Conservation (phyloP, 2,888 invertebrate species). For the Scaptomyza reducta region DNA sequence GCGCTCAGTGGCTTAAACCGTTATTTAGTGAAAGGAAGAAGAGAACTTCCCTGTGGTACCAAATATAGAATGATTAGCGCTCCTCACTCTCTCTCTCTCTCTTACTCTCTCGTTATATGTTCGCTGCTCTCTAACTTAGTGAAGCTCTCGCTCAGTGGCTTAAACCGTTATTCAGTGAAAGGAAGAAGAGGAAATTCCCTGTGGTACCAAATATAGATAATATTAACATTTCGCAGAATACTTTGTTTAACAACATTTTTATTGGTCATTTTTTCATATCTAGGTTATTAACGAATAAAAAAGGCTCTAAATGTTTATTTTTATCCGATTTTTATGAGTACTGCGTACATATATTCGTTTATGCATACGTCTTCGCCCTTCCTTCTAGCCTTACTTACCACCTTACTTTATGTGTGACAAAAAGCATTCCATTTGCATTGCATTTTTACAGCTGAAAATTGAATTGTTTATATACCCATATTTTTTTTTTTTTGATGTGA, state of each 20-base stretch:
- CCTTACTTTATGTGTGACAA: background rate
- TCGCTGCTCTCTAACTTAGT: too few species aligned
- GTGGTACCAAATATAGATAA: background rate
- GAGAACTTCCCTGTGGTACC: background rate
- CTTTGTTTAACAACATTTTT: background rate
- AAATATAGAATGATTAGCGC: background rate
- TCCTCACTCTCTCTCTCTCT: too few species aligned
- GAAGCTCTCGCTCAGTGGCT: background rate
- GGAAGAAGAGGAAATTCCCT: background rate
- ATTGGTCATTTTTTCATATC: background rate
- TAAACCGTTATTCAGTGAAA: constrained; percentile 1
- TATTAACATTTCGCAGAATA: background rate
- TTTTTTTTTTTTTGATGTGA: too few species aligned
- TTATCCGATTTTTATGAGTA: constrained; percentile 1
- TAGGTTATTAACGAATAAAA: background rate
- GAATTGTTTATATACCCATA: constrained; percentile 46
- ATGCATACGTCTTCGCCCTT: too few species aligned
- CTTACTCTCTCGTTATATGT: too few species aligned
- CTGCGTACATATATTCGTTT: background rate
- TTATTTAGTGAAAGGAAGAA: background rate
- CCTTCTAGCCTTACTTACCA: background rate
- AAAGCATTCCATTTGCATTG: background rate
- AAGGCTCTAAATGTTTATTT: background rate
- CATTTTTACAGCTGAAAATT: constrained; percentile 45
- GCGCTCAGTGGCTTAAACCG: background rate